Evolutionary conservation across 2,113 vertebrate genomes (phyloP).

Genomic region (Paracanthobrama guichenoti): DNA sequence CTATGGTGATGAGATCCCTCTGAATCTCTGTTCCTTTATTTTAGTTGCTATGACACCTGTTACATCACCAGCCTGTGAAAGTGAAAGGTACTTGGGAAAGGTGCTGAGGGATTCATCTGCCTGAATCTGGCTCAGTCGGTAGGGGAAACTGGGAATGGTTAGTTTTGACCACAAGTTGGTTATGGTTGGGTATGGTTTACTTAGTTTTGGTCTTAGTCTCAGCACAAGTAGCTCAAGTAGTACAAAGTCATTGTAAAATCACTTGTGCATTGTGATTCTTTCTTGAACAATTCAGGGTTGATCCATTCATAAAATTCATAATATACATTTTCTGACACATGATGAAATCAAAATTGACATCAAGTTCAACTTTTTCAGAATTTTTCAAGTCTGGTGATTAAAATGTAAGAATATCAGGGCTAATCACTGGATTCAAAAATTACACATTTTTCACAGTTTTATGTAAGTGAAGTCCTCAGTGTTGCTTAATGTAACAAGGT

Average conservation of each 20-base stretch:
- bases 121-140: background rate
- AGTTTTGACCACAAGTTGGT: no score
- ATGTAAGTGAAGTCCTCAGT: background rate
- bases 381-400: background rate
- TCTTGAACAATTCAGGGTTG: background rate
- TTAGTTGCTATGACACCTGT: constrained; percentile 45
- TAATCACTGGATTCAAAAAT: background rate
- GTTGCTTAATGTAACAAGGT: background rate
- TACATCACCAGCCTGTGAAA: constrained; percentile 45
- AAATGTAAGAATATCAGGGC: background rate
- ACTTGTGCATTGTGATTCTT: background rate
- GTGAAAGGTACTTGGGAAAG: constrained; percentile 39
- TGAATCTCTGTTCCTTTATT: background rate
- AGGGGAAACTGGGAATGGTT: background rate
- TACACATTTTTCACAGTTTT: background rate
- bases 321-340: background rate
- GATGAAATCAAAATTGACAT: background rate
- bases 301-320: background rate
- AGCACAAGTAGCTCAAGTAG: background rate
- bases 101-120: constrained; percentile 38
- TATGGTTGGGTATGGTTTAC: no score
- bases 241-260: background rate
- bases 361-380: background rate
- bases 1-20: constrained; percentile 33
- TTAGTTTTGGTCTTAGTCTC: background rate